phyloP scores from a whole-genome alignment of 2,797 vertebrate species.

The Phalanger gymnotis region DNA sequence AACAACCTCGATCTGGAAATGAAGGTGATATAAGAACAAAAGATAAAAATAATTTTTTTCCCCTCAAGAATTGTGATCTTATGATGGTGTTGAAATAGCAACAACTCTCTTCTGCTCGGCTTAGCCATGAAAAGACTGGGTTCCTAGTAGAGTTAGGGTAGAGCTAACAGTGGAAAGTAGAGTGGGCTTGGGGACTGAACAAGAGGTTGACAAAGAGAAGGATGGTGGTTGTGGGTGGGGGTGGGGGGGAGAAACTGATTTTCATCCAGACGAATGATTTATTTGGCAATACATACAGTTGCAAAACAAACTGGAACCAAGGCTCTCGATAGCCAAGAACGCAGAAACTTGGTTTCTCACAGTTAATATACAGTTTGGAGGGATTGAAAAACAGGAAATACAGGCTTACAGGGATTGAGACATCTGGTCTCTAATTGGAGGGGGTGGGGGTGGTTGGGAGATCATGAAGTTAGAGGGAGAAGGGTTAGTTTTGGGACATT shows the following conservation, averaged over 20 bases:
- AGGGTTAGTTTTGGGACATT: not conserved
- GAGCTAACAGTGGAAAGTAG: not conserved
- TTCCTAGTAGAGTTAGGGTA: not conserved
- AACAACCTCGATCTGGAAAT: not conserved
- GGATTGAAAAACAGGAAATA: not conserved
- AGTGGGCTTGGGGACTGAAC: not conserved
- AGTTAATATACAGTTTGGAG: not conserved
- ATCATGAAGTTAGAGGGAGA: not conserved
- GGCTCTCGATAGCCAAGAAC: not conserved
- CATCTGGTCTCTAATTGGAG: not conserved
- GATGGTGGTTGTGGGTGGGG: not conserved
- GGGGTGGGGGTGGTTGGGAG: not conserved
- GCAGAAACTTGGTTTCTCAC: not conserved
- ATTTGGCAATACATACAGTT: not conserved
- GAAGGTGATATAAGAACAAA: not conserved
- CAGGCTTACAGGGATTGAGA: not conserved
- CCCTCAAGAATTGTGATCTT: not conserved
- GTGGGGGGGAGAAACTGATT: not conserved
- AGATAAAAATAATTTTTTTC: not conserved
- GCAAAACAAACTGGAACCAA: not conserved
- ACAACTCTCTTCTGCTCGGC: not conserved
- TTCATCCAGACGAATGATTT: not conserved
- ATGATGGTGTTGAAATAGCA: not conserved
- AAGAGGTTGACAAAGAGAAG: not conserved
- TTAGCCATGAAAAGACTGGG: not conserved